Evolutionary conservation across 2,113 vertebrate genomes (phyloP).

Genomic region (Oreamnos americanus): DNA sequence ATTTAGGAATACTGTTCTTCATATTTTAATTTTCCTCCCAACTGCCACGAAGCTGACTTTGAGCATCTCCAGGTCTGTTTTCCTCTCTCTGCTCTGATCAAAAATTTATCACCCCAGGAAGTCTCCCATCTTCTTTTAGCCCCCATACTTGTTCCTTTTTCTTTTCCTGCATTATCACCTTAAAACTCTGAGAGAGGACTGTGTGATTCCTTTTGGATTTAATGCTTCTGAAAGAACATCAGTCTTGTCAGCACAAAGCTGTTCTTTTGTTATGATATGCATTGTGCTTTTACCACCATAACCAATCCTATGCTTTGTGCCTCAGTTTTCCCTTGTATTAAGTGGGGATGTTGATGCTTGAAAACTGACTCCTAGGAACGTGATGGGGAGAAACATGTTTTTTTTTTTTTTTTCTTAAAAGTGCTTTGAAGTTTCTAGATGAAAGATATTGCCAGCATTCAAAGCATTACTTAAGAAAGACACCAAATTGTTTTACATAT

Average conservation of each 20-base stretch:
- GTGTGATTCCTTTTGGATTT: background rate
- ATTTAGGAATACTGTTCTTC: background rate
- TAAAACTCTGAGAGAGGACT: background rate
- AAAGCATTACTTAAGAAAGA: constrained; percentile 52
- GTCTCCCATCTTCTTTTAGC: background rate
- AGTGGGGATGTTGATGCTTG: background rate
- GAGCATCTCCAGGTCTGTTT: background rate
- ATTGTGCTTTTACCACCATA: background rate
- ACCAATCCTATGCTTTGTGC: background rate
- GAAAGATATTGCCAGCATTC: constrained; percentile 55
- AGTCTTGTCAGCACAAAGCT: background rate
- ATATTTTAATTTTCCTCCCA: constrained; percentile 42
- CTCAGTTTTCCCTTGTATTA: constrained; percentile 5
- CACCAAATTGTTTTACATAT: constrained; percentile 51
- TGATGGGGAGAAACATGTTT: background rate
- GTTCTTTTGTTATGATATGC: background rate
- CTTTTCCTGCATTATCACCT: background rate
- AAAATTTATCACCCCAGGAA: constrained; percentile 22
- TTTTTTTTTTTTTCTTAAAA: background rate
- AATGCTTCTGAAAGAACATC: background rate
- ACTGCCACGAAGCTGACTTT: background rate
- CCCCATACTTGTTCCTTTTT: background rate
- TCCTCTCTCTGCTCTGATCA: constrained; percentile 20
- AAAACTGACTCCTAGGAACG: background rate
- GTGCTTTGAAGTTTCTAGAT: constrained; percentile 59